Evolutionary conservation across 2,113 vertebrate species (phyloP).

Genomic region (Peromyscus polionotus): DNA sequence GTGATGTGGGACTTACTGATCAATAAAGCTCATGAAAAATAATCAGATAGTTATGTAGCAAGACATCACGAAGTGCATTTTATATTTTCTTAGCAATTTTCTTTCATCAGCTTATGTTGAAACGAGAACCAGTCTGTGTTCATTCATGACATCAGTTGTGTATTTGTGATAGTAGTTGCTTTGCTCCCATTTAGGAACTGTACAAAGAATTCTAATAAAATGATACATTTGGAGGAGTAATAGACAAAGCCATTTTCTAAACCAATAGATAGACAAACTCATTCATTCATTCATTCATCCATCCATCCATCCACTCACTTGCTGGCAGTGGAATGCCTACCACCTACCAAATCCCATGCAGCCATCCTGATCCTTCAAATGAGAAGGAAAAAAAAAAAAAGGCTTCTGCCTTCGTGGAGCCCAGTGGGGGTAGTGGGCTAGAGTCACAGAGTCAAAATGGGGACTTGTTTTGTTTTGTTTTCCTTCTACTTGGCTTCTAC

Average conservation of each 20-base stretch:
- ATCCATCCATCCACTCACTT: neutral
- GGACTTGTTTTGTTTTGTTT: neutral
- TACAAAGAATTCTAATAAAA: slow-evolving; percentile 2
- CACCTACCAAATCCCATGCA: neutral
- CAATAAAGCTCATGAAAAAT: slow-evolving; percentile 20
- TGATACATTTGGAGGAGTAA: neutral
- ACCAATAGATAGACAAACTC: neutral
- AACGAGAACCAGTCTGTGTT: neutral
- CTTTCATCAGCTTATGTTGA: neutral
- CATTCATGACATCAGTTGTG: neutral
- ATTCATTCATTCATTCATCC: neutral
- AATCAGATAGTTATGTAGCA: neutral
- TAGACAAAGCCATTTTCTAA: neutral
- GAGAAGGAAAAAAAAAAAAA: neutral
- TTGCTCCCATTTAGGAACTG: neutral
- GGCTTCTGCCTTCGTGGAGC: neutral
- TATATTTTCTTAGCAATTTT: slow-evolving; percentile 37
- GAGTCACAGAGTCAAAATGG: neutral
- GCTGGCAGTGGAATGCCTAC: neutral
- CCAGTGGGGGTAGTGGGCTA: no score
- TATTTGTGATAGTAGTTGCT: neutral
- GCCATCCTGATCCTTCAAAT: neutral
- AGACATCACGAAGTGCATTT: slow-evolving; percentile 1
- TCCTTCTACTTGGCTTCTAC: neutral
- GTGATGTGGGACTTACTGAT: neutral